These are phyloP conservation scores for Todiramphus saurophagus DNA, from an alignment of 2,113 vertebrate species.

Conservation along the genomic window DNA sequence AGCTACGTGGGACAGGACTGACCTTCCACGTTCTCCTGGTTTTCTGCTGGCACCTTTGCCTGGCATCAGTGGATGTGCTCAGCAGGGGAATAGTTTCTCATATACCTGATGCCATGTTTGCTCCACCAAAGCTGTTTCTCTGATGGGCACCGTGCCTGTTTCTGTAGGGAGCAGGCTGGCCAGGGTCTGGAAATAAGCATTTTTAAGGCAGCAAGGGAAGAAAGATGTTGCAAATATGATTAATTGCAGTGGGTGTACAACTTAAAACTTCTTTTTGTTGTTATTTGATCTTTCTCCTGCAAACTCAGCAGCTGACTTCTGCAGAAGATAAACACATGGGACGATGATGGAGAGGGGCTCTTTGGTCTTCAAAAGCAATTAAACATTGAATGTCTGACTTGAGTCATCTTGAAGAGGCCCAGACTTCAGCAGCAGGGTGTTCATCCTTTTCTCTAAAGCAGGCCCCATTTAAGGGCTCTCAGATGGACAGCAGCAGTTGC, in stretches of 20 bases:
- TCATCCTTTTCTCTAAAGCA: background rate
- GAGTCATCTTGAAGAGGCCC: constrained; percentile 36
- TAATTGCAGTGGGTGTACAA: constrained; percentile 28
- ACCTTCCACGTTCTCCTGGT: background rate
- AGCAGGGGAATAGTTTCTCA: background rate
- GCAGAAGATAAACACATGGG: constrained; percentile 57
- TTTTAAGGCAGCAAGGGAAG: background rate
- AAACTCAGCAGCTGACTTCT: constrained; percentile 52
- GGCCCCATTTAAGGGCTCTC: background rate
- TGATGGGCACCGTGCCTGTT: background rate
- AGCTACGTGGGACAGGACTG: background rate
- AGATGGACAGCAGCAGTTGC: constrained; percentile 41
- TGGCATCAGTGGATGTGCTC: background rate
- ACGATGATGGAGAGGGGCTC: background rate
- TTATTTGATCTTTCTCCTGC: constrained; percentile 56
- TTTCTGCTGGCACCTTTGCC: background rate
- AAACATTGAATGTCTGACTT: background rate
- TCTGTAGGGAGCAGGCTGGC: background rate
- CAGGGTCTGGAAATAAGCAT: background rate
- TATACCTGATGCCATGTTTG: background rate
- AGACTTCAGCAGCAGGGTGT: background rate
- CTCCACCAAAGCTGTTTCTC: background rate
- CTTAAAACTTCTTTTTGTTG: constrained; percentile 29
- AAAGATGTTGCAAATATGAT: constrained; percentile 9
- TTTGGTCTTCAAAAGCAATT: constrained; percentile 60